phyloP scores from a whole-genome alignment of 2,113 vertebrate genomes.

The Eurypyga helias region DNA sequence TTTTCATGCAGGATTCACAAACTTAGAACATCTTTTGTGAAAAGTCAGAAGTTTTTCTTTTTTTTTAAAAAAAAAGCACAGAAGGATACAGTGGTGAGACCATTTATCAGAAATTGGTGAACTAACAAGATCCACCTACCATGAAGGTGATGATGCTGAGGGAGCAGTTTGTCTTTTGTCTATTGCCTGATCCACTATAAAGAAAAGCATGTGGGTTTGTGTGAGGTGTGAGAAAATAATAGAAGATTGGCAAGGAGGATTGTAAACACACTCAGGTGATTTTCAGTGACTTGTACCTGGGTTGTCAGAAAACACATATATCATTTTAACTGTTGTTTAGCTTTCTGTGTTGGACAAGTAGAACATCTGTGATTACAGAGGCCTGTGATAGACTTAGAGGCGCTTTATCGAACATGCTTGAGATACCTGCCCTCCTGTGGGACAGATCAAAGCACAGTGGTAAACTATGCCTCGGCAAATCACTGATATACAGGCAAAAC shows the following conservation, averaged over 20 bases:
- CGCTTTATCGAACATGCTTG: background rate
- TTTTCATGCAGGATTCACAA: background rate
- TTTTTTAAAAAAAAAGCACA: background rate
- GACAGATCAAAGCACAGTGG: background rate
- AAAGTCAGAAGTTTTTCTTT: background rate
- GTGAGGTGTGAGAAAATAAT: background rate
- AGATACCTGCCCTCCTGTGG: background rate
- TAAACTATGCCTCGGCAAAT: accelerated
- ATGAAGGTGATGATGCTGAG: background rate
- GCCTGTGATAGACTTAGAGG: background rate
- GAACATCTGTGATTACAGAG: background rate
- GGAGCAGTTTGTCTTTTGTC: background rate
- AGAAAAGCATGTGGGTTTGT: background rate
- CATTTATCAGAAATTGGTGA: background rate
- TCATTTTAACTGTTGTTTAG: background rate
- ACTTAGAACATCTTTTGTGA: background rate
- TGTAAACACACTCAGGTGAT: background rate
- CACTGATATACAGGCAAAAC: background rate
- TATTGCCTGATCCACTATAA: background rate
- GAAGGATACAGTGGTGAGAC: background rate
- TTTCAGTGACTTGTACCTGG: background rate
- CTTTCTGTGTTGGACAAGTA: background rate
- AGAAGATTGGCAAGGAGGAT: background rate
- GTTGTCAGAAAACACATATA: background rate
- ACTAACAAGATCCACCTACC: background rate